Base-by-base conservation (phyloP, 2,113 vertebrate genomes). In the Sinocyclocheilus anophthalmus region DNA sequence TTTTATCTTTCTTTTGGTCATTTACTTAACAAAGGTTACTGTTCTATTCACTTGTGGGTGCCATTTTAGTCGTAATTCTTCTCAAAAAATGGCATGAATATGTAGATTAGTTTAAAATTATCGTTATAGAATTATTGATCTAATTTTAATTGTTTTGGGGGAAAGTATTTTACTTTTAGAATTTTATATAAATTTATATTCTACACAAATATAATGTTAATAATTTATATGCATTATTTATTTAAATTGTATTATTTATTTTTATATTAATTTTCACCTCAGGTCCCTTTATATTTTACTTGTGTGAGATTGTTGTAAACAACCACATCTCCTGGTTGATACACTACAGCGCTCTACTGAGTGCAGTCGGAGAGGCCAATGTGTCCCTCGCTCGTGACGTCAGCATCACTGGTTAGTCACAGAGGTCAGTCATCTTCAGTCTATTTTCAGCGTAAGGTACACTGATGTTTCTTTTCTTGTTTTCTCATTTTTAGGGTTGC, bases 301-400 rank as follows among this genome's bases (percentile, higher is more conserved):
- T 98, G 63, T 94, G 96, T 11, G 97, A 98, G 91, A 96, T 96
- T 0, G 96, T 99, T 92, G 97, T 99, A 69, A 99, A 98, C 92
- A 97, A 98, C 90, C 95, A 97, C 7, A 96, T 99, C 87, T 97
- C 95, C 2, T 99, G 98, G 97, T 90, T 99, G 2, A 93, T 99
- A 73, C 98, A 99, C 91, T 99, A 99, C 84, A 97, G 98, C 0
- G 97, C 97, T 24, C 90, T 99, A 87, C 96, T 99, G 88, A 99
- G 98, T 13, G 97, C 96, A 0, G 95, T 96, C 0, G 97, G 97
- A 2, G 98, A 99, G 88, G 96, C 96, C 0, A 99, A 99, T 0
- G 96, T 99, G 8, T 89, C 96, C 30, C 87, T 99, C 91, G 97
- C 97, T 3, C 96, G 96, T 82, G 95, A 95, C 1, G 96, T 99